Evolutionary conservation across 2,113 vertebrate species (phyloP).

Genomic region (Gambusia holbrooki): DNA sequence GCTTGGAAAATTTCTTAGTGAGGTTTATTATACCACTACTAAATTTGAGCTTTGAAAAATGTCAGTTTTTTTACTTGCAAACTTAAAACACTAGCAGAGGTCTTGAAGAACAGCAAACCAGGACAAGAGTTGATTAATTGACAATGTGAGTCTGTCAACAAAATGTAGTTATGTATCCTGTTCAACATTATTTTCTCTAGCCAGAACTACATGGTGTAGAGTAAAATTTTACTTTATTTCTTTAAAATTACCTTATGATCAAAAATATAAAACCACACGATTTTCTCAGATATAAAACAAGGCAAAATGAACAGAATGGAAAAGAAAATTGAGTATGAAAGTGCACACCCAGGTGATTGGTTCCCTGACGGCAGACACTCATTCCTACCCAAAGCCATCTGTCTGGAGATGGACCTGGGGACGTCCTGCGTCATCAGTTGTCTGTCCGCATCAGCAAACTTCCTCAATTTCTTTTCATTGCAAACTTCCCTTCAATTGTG

Average conservation of each 20-base stretch:
- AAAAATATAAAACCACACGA: neutral
- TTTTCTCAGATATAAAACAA: conserved; percentile 14
- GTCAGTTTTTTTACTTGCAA: no score
- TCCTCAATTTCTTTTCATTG: conserved; percentile 29
- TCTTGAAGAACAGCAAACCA: conserved; percentile 13
- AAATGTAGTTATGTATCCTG: neutral
- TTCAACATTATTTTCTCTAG: neutral
- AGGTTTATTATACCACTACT: no score
- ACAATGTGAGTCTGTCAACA: conserved; percentile 1
- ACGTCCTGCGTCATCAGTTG: conserved; percentile 39
- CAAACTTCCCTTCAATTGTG: conserved; percentile 35
- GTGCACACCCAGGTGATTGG: conserved; percentile 26
- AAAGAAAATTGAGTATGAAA: conserved; percentile 8
- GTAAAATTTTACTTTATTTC: conserved; percentile 7
- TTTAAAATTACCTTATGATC: conserved; percentile 1
- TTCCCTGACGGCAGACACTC: conserved; percentile 17
- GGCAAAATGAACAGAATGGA: conserved; percentile 29
- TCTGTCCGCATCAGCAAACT: conserved; percentile 42
- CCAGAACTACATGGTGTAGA: neutral
- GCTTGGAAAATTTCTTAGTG: no score
- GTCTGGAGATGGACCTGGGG: conserved; percentile 34
- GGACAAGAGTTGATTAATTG: conserved; percentile 14
- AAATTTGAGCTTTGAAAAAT: no score
- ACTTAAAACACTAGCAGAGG: neutral
- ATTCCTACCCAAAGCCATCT: conserved; percentile 19